Evolutionary conservation across 2,888 invertebrate genomes (phyloP), one percentile per base, ranked within the genome.

Genomic region (Epirrhoe alternata): DNA sequence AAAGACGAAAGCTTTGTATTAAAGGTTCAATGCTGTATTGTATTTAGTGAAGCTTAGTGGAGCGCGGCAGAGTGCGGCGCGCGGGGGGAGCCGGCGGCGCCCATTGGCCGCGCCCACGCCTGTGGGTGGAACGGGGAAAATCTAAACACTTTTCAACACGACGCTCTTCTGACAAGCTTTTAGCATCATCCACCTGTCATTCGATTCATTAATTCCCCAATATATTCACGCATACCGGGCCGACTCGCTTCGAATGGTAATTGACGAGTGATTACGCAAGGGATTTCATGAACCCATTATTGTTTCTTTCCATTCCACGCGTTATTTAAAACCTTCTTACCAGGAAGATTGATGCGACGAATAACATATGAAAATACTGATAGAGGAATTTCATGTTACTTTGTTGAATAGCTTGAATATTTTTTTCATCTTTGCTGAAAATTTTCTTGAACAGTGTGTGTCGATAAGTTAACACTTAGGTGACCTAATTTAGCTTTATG

Each of bases 51-150:
- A 80, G 80, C 74, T 78, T 76, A 81, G 80, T 77, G 74, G 75
- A 81, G 79, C 80, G 79, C 69, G 72, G 77, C 76, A 78, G 77
- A 66, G 77, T 38, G 76, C 66, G 74, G 80, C 74, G 78, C 71
- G 82, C 78, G 84, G 79, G 80, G 79, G 78, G 71, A 72, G 59
- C 16, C 62, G 64, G 69, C 55, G 76, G 87, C 90, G 90, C 90
- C 89, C 87, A 88, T 87, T 87, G 90, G 91, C 88, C 89, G 89
- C 89, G 90, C 90, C 88, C 86, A 84, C 84, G 75, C 74, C 82
- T 73, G 84, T 85, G 85, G 89, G 87, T 88, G 90, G 91, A 84
- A 85, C 84, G 84, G 80, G 84, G 86, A 86, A 90, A 89, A 86
- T 80, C 80, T 82, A 75, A 81, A 82, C 80, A 83, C 82, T 85